Evolutionary conservation across 2,797 vertebrate genomes (phyloP), one percentile per base, ranked within the genome.

Genomic region (Leptodactylus fallax): DNA sequence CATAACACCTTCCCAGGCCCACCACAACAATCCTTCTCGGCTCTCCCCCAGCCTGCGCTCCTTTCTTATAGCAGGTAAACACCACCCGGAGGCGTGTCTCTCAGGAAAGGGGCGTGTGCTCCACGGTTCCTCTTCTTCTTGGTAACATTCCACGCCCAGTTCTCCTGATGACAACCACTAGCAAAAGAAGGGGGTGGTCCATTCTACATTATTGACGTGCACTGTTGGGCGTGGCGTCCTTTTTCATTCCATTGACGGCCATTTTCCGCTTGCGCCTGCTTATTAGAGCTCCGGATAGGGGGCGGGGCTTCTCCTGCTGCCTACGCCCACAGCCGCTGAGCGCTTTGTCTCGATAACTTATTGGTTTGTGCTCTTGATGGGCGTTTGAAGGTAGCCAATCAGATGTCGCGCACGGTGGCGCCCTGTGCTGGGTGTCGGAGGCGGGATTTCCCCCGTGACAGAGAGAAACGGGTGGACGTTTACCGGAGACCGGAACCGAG

Each of bases 371-470:
- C 0, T 8, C 5, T 49, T 89, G 84, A 89, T 89, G 25, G 84
- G 82, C 88, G 71, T 49, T 25, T 56, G 21, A 0, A 17, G 6
- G 45, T 21, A 17, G 2, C 88, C 79, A 89, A 86, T 89, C 21
- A 65, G 61, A 25, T 82, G 23, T 89, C 88, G 88, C 88, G 72
- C n/a, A 78, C 80, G 72, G 84, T 89, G 88, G 88, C 88, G 88
- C 88, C 84, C 88, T 77, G 79, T 77, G 84, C 84, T 61, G 88
- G 85, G 88, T 89, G 88, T 79, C 45, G 86, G 85, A 90, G 94
- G 94, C 93, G 94, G 93, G 94, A 95, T 95, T 95, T 95, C 93
- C 93, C 93, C 93, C 93, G 94, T 94, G 94, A 95, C 95, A 95
- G 94, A 95, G 94, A 95, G 94, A 93, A 94, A 93, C 92, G 93